Evolutionary conservation across 1,140 invertebrate genomes (phyloP), one percentile per base, ranked within the genome.

Genomic region (Oppia nitens): DNA sequence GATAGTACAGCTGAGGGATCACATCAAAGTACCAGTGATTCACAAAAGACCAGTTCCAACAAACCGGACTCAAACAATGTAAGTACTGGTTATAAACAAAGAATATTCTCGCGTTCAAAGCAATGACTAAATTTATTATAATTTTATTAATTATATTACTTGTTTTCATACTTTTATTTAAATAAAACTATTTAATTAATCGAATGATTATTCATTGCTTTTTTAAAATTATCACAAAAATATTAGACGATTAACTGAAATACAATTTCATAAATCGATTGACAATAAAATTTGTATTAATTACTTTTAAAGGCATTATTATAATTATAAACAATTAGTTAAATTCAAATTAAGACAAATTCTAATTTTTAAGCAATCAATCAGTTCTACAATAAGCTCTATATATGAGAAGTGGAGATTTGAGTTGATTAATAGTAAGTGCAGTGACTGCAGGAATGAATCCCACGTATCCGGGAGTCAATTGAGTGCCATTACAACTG

Each of bases 331-430:
- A 40, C 32, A 6, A 40, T 9, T 9, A 9, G 32, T 9, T 40
- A 40, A 6, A 40, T 40, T 40, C 6, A 40, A 9, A 40, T 40
- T 40, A 6, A 9, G 32, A 40, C 32, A 9, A 40, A 40, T 40
- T 9, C 17, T 40, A 17, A 40, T 9, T 17, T 40, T 6, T 9
- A 40, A 40, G 6, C 32, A 40, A 40, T 25, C 50, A 45, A 20
- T 57, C 56, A 1, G 50, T 11, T 25, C 56, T 40, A 49, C 62
- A 64, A 54, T 64, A 64, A 17, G 64, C 62, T 55, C 64, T 53
- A 47, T 59, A 64, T 23, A 63, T 55, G 21, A 61, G 47, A 11
- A 64, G 9, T n/a, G 55, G 48, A n/a, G 1, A 4, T 54, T 45
- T 23, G 9, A 45, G 40, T 32, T 27, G 52, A 0, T 26, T 26